Percentiles rank a stretch among this genome's conserved stretches.
phyloP scores from a whole-genome alignment of 2,888 invertebrate genomes.

The Apodemia mormo region DNA sequence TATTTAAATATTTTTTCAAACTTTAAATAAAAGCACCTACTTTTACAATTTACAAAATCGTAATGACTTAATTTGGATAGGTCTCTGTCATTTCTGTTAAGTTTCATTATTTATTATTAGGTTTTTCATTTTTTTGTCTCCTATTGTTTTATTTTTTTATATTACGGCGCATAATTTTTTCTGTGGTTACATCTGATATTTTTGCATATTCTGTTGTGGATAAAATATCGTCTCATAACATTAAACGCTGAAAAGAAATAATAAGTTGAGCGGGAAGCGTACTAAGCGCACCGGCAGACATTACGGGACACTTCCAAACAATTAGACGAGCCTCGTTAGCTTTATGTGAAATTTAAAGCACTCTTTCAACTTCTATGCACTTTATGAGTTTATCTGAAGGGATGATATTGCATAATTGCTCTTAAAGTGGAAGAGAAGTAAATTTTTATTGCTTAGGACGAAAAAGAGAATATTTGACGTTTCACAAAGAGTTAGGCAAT shows the following conservation, averaged over 20 bases:
- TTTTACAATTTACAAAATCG: no score
- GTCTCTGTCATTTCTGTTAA: no score
- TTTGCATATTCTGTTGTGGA: conserved; percentile 40
- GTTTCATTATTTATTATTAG: no score
- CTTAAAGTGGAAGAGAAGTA: conserved; percentile 5
- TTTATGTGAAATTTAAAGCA: conserved; percentile 56
- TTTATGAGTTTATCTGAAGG: conserved; percentile 56
- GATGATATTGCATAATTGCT: conserved; percentile 29
- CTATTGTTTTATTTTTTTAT: no score
- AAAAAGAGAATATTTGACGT: no score
- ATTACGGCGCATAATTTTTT: no score
- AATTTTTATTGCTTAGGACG: background rate
- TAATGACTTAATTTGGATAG: no score
- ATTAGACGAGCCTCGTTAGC: conserved; percentile 75
- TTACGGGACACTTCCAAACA: conserved; percentile 72
- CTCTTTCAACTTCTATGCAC: conserved; percentile 51
- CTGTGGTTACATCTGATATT: conserved; percentile 35
- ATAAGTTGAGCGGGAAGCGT: conserved; percentile 50
- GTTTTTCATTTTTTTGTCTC: no score
- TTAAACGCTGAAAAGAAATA: conserved; percentile 68
- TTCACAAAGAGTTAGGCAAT: no score
- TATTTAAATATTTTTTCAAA: no score
- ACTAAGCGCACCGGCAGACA: conserved; percentile 46
- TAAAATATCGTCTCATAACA: conserved; percentile 73
- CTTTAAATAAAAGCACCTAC: no score